Conservation (phyloP, 2,888 invertebrate species). For the Colletes collaris region DNA sequence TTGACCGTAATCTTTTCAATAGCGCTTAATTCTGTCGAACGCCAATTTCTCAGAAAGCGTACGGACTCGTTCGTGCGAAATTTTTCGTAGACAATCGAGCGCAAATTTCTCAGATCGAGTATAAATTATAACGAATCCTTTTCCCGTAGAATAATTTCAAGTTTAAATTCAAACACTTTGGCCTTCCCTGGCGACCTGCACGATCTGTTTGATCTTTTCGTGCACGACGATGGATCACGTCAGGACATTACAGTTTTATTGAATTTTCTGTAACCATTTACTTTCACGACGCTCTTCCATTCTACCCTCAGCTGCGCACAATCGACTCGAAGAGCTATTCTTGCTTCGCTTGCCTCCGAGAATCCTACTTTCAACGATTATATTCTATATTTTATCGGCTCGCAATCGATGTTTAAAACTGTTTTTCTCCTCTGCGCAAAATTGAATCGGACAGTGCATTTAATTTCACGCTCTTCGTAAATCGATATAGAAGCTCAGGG, state of each 20-base stretch:
- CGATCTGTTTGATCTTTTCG: slow-evolving; percentile 31
- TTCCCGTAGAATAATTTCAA: background rate
- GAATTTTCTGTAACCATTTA: slow-evolving; percentile 42
- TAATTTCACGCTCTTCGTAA: background rate
- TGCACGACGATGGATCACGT: slow-evolving; percentile 28
- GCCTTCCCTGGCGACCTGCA: background rate
- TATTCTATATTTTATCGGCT: background rate
- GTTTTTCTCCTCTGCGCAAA: background rate
- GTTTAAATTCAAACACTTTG: background rate
- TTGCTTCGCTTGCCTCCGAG: background rate
- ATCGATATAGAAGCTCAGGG: no score
- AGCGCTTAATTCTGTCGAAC: no score
- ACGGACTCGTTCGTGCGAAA: no score
- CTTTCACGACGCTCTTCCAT: slow-evolving; percentile 12
- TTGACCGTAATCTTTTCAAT: no score
- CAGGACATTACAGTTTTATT: slow-evolving; percentile 46
- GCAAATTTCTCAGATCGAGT: background rate
- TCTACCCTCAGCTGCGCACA: slow-evolving; percentile 9
- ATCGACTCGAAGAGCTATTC: slow-evolving; percentile 15
- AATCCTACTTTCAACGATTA: background rate
- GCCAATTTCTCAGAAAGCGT: no score
- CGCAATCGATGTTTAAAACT: background rate
- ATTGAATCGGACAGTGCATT: background rate
- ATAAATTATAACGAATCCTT: background rate
- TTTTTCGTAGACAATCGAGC: background rate